Percentiles rank a stretch among this genome's conserved stretches.
phyloP scores from a whole-genome alignment of 2,113 vertebrate species.

The Spilogale gracilis region DNA sequence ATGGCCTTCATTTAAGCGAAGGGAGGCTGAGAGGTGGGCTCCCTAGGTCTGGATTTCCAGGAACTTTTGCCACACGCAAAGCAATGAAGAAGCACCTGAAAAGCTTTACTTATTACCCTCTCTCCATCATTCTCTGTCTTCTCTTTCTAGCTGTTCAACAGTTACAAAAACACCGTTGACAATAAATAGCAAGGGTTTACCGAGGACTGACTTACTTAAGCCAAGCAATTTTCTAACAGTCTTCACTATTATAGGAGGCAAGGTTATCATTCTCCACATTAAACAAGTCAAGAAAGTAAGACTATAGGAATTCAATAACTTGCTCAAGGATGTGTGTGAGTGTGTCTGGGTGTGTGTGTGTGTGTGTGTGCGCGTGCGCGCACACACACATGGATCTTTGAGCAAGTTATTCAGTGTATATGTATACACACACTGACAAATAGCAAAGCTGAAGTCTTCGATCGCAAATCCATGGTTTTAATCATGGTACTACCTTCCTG shows the following conservation, averaged over 20 bases:
- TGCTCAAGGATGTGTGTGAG: background rate
- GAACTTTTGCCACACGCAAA: background rate
- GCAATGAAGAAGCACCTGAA: background rate
- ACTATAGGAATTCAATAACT: background rate
- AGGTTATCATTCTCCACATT: background rate
- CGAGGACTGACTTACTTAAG: background rate
- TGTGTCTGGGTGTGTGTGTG: no score
- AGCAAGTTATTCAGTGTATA: no score
- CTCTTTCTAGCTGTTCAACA: background rate
- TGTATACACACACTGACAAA: background rate
- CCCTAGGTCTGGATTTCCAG: background rate
- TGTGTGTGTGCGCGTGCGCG: no score
- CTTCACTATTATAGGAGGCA: background rate
- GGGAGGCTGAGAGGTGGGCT: background rate
- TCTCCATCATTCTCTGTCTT: background rate
- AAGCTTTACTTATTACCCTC: background rate
- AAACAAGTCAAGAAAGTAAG: background rate
- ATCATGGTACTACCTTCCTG: background rate
- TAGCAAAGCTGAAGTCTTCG: background rate
- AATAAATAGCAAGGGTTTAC: background rate
- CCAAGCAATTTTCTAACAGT: background rate
- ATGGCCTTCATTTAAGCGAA: background rate
- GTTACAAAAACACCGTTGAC: background rate
- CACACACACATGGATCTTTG: no score
- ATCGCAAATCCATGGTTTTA: background rate